Base-by-base conservation (phyloP, 2,113 vertebrate genomes). In the Pseudopipra pipra region DNA sequence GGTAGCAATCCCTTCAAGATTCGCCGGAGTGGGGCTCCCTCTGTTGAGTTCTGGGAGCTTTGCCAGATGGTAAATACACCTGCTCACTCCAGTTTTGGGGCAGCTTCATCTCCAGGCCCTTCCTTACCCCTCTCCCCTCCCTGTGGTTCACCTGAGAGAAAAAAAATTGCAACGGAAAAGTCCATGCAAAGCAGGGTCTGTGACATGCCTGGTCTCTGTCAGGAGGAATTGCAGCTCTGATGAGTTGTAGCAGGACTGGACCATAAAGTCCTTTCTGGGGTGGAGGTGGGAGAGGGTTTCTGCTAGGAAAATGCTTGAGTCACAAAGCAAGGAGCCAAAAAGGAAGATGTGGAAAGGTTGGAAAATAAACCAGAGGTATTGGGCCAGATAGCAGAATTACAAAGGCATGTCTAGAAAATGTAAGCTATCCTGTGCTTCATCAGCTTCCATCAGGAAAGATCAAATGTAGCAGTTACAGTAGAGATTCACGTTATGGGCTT, bases 11-110 rank as follows among this genome's bases (percentile, higher is more conserved):
- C 51, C 1, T 0, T 44, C 49, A 81, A 89, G 72, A 94, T 96
- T 96, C 3, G 1, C 51, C 14, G 70, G 92, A 93, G 90, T 96
- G 92, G 90, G 71, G 96, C 93, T 96, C 93, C 95, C 88, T 96
- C 96, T 97, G 90, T 96, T 97, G 95, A 96, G 90, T 92, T 89
- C 41, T 68, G 80, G 96, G 86, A 96, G 88, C 83, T 93, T 84
- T 1, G 35, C 92, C 95, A 95, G 87, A 54, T 80, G 41, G 41
- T 54, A 81, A 93, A 90, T 44, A 84, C 41, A 89, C 65, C 80
- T 90, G 83, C 44, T 46, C 0, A 1, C 44, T 89, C 56, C 14
- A 16, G 41, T 88, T 87, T 56, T 27, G 49, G 70, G 83, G 44
- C 65, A 93, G 28, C 31, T 87, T 90, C n/a, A 61, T 39, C 56